Base-by-base conservation (phyloP, 2,888 invertebrate species). In the Acanthosepion esculentum region DNA sequence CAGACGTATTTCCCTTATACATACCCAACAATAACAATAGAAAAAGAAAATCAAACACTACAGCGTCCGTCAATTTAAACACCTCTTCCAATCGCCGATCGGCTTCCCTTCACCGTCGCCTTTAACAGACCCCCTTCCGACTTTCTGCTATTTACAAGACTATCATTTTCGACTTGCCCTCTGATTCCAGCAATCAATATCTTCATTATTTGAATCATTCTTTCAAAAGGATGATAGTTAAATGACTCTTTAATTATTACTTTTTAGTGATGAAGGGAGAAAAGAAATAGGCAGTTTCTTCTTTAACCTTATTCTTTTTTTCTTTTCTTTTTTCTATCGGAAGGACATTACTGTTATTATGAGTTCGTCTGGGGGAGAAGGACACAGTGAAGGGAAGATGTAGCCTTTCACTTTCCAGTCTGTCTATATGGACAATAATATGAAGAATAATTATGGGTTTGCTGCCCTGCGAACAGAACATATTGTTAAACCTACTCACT, bases 161-260 rank as follows among this genome's bases (percentile, higher is more conserved):
- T 78, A 78, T 78, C 78, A 78, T 78, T 78, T 78, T 78, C 78
- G n/a, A 33, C n/a, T 78, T 78, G 33, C n/a, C 78, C 78, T 78
- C 78, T 78, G n/a, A 78, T 78, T 78, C 78, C 33, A 78, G 4
- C 78, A 33, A 78, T 78, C 78, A 78, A 78, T 78, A 78, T 78
- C 78, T 78, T 78, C 78, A 78, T 78, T 33, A 78, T n/a, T 78
- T 78, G 78, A 78, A 78, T 33, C 78, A 33, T 78, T 15, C n/a
- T n/a, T 78, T 15, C n/a, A 78, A 64, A 33, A 15, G n/a, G 78
- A 33, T 78, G 78, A 78, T 78, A 78, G 78, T 78, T 78, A 78
- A 78, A 78, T 78, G n/a, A 78, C 33, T 78, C 78, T 78, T 78
- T 78, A 78, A 78, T 78, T 78, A 78, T 78, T 78, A n/a, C n/a